phyloP scores from a whole-genome alignment of 92 coral and sea anemone genomes.

The Virgularia gustaviana region DNA sequence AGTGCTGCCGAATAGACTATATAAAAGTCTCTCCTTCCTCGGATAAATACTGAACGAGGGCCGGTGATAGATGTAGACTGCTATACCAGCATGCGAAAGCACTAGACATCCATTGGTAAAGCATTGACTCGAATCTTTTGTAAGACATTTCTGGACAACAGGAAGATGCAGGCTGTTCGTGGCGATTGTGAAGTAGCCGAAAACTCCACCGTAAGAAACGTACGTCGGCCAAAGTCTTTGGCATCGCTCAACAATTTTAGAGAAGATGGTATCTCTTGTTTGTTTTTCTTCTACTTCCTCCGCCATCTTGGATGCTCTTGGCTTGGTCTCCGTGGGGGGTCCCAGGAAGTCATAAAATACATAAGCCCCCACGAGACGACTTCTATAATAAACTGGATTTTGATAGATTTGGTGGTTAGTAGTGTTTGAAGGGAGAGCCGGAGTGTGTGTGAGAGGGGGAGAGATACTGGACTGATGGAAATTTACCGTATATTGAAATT shows the following conservation, averaged over 20 bases:
- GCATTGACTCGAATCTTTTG: constrained; percentile 51
- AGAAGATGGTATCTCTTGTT: background rate
- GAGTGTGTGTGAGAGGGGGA: no score
- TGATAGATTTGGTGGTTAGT: no score
- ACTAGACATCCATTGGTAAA: constrained; percentile 70
- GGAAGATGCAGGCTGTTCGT: constrained; percentile 71
- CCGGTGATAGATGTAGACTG: constrained; percentile 66
- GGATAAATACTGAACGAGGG: constrained; percentile 73
- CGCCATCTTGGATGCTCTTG: no score
- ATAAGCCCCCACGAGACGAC: no score
- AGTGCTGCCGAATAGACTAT: constrained; percentile 80
- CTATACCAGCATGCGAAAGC: constrained; percentile 73
- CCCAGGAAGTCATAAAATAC: no score
- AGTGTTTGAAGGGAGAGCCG: no score
- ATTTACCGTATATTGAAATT: no score
- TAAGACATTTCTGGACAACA: constrained; percentile 53
- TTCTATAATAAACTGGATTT: no score
- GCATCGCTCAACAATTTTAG: background rate
- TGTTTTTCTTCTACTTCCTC: background rate
- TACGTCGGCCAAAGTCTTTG: constrained; percentile 51
- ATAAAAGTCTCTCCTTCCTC: constrained; percentile 62
- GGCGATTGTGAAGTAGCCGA: constrained; percentile 70
- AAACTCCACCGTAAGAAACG: constrained; percentile 74
- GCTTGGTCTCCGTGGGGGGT: no score
- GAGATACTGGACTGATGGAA: no score